A percentile compares a stretch with the other conserved stretches of the same genome.
Conservation (phyloP, 2,888 invertebrate species). For the Acronicta alni region DNA sequence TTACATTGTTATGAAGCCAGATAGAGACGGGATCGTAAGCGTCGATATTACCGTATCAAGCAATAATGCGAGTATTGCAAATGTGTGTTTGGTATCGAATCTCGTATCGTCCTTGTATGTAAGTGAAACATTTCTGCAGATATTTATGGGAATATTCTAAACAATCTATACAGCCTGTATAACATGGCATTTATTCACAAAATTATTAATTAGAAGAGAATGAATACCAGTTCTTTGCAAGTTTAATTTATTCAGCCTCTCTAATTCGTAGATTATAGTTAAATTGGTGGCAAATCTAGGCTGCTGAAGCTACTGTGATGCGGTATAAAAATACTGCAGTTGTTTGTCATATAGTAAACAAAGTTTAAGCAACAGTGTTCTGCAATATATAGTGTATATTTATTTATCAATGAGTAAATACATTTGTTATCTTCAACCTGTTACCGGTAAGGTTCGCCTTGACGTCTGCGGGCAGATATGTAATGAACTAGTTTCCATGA, state of each 20-base stretch:
- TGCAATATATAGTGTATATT: conserved; percentile 58
- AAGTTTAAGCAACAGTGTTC: conserved; percentile 58
- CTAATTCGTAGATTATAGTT: conserved; percentile 41
- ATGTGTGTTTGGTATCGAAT: conserved; percentile 20
- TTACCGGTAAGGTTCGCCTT: conserved; percentile 67
- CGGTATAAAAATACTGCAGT: conserved; percentile 29
- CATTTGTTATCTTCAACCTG: conserved; percentile 64
- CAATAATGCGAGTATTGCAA: conserved; percentile 33
- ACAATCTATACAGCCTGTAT: conserved; percentile 27
- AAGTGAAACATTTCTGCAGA: conserved; percentile 9
- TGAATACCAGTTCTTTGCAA: conserved; percentile 49
- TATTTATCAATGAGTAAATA: conserved; percentile 69
- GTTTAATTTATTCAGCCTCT: conserved; percentile 38
- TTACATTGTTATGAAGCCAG: conserved; percentile 61
- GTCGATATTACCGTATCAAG: conserved; percentile 49
- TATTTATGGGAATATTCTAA: conserved; percentile 21
- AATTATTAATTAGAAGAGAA: conserved; percentile 29
- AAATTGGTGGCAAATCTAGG: conserved; percentile 43
- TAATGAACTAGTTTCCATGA: conserved; percentile 76
- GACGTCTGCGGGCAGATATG: conserved; percentile 65
- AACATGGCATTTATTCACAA: conserved; percentile 18
- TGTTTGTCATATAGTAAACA: conserved; percentile 65
- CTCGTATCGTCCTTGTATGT: conserved; percentile 2
- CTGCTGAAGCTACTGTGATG: conserved; percentile 16
- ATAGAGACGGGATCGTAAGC: conserved; percentile 51